Base-by-base conservation (phyloP, 2,797 vertebrate species). In the Propithecus perrieri region DNA sequence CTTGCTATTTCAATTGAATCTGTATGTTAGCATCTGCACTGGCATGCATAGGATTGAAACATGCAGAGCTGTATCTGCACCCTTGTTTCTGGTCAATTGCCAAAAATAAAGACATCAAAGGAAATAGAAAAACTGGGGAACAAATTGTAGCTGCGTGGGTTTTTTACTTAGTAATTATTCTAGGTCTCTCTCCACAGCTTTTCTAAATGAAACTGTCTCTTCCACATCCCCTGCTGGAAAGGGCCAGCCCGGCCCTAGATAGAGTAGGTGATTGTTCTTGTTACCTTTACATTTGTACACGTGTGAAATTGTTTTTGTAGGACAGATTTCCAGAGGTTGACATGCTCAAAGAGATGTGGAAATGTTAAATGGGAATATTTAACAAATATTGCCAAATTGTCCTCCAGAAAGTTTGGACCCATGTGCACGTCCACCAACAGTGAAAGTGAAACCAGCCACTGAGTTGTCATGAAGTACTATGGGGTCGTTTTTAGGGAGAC, bases 51-150 rank as follows among this genome's bases (percentile, higher is more conserved):
- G 3, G 11, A 57, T 28, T 85, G 24, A 81, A 72, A 89, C 24
- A 35, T 41, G 59, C 0, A 0, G 83, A 85, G 43, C 78, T 75
- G 63, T 22, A 43, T 67, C 0, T 2, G 28, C 22, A n/a, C 93
- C 55, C 91, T 85, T 61, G 76, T 95, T 94, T 96, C 38, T 95
- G 88, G 71, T 61, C 57, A 24, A 33, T 78, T 95, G 92, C 95
- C 97, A 94, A 74, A 76, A 95, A 46, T 81, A 61, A 94, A 96
- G 95, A 67, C 91, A 92, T 85, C 85, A 96, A 91, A 95, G 84
- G 46, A 86, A 57, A 75, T 3, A 71, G 87, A 78, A 83, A 84
- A 93, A 92, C 84, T 38, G 81, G 92, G 80, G 80, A 83, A 13
- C 57, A 72, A 35, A 63, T 96, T 59, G 48, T 78, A 92, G 76